Conservation (phyloP, 2,888 invertebrate genomes). For the Acronicta alni region DNA sequence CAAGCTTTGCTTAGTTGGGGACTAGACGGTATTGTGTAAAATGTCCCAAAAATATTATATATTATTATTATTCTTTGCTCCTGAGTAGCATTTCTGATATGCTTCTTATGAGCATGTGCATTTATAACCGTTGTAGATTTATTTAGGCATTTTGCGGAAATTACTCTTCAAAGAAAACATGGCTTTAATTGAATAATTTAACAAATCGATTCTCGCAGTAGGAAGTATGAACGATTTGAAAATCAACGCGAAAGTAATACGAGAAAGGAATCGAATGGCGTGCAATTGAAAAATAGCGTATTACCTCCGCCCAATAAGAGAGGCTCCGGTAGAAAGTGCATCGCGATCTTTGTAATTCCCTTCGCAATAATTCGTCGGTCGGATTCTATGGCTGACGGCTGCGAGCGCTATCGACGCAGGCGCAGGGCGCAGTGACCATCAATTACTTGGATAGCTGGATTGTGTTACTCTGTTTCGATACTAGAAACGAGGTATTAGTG, state of each 20-base stretch:
- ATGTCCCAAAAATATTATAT: too few species aligned
- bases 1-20: too few species aligned
- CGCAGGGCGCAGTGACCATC: slow-evolving; percentile 57
- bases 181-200: slow-evolving; percentile 1
- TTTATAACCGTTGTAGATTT: too few species aligned
- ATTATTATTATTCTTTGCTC: too few species aligned
- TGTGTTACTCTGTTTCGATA: slow-evolving; percentile 48
- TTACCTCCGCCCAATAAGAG: slow-evolving; percentile 68
- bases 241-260: slow-evolving; percentile 54
- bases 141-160: too few species aligned
- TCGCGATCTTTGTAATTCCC: slow-evolving; percentile 72
- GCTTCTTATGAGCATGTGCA: too few species aligned
- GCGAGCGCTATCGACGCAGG: slow-evolving; percentile 57
- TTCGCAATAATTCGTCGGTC: slow-evolving; percentile 71
- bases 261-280: slow-evolving; percentile 60
- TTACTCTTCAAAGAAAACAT: neutral
- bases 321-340: slow-evolving; percentile 70
- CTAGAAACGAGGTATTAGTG: slow-evolving; percentile 49
- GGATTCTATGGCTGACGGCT: slow-evolving; percentile 58
- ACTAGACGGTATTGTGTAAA: too few species aligned
- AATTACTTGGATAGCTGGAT: slow-evolving; percentile 29
- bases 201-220: slow-evolving; percentile 1
- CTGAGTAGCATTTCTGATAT: too few species aligned
- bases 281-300: slow-evolving; percentile 75
- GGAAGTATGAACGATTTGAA: slow-evolving; percentile 20